Base-by-base conservation (phyloP, 1,140 invertebrate genomes). In the Drosophila ercepeae region DNA sequence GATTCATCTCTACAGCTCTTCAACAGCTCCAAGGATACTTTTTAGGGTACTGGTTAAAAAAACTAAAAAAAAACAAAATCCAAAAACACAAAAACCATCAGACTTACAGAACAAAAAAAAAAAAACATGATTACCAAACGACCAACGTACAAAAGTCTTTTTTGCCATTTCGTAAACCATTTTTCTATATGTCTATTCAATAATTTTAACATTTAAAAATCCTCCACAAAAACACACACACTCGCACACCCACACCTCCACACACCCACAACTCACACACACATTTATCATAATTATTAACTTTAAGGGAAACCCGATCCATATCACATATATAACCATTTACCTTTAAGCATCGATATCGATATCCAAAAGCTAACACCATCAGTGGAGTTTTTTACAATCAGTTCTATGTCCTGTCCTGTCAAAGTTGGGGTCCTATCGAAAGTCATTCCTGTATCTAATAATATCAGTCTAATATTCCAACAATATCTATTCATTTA, bases 11-110 rank as follows among this genome's bases (percentile, higher is more conserved):
- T 52, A 46, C 59, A 73, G n/a, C n/a, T 52, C 39, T 67, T 16
- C 71, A 29, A 32, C 63, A 53, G 39, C 63, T 67, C 41, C 63
- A 53, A 67, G 63, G 63, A 67, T 81, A 51, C 51, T 72, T 61
- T 63, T 64, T 82, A 82, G 78, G 78, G 78, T 82, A 82, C 78
- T 82, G 78, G 78, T 82, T 76, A 70, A 61, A 73, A 58, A 64
- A 79, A 67, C 67, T 34, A 60, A 64, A 64, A 55, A 19, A 63
- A 27, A 51, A 39, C 58, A 46, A 39, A 59, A 60, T 36, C 63
- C 18, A 63, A 74, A 61, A 54, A 21, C 36, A 49, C 63, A 25
- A 63, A 74, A 61, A 54, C 29, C 36, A 54, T 18, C 19, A 11
- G 45, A 53, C 25, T 68, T 61, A 44, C 19, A 53, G 16, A 60